Evolutionary conservation across 2,113 vertebrate genomes (phyloP).

Genomic region (Hippocampus abdominalis): DNA sequence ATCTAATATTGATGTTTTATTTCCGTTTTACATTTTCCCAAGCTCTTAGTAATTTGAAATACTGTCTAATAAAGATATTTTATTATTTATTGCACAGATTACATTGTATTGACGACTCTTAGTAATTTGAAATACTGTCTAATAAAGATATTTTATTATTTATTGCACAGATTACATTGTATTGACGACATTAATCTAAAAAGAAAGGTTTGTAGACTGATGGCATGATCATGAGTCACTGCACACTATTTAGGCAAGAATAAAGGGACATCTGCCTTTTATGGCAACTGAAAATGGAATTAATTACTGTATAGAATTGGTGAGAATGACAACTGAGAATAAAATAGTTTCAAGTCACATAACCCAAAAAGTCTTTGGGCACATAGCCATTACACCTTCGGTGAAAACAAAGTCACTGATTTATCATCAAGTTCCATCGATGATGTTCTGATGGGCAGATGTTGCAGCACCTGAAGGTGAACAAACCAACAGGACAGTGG

Average conservation of each 20-base stretch:
- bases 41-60: conserved; percentile 31
- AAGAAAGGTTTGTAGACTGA: background rate
- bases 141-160: conserved; percentile 51
- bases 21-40: conserved; percentile 28
- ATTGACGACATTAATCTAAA: background rate
- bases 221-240: background rate
- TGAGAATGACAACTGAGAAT: background rate
- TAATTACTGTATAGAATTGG: background rate
- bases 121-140: conserved; percentile 15
- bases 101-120: conserved; percentile 1
- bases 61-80: conserved; percentile 49
- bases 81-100: conserved; percentile 6
- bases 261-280: background rate
- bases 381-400: background rate
- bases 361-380: background rate
- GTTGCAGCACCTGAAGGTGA: no score
- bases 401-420: no score
- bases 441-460: no score
- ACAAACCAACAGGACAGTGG: no score
- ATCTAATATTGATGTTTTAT: conserved; percentile 20
- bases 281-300: background rate
- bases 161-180: background rate
- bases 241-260: background rate
- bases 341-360: background rate
- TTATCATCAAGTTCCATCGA: no score